These are phyloP conservation scores for Pelvicachromis taeniatus DNA, from an alignment of 2,113 vertebrate genomes.

Conservation along the genomic window DNA sequence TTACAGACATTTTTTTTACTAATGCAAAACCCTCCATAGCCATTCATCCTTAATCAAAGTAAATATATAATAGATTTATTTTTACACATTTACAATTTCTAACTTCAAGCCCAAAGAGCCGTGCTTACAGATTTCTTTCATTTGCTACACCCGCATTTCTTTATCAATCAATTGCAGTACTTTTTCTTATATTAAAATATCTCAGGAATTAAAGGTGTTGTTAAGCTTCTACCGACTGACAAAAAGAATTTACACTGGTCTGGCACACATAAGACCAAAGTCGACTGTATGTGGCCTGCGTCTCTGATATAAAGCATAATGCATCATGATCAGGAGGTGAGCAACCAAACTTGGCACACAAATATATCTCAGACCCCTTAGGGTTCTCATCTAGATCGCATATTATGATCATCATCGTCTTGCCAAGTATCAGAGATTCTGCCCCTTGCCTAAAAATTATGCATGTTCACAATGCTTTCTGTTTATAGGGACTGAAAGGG, in stretches of 20 bases:
- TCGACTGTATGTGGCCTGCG: background rate
- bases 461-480: background rate
- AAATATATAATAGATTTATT: fast-evolving
- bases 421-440: background rate
- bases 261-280: background rate
- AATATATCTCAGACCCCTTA: fast-evolving
- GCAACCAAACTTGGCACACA: background rate
- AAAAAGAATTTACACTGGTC: background rate
- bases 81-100: background rate
- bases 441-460: background rate
- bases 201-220: background rate
- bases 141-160: background rate
- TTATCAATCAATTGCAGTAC: background rate
- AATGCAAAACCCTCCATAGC: background rate
- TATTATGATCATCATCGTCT: background rate
- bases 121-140: background rate
- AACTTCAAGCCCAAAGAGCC: background rate
- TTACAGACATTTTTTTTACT: background rate
- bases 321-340: background rate
- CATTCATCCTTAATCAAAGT: background rate
- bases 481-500: no score
- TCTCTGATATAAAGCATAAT: background rate
- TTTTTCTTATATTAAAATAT: background rate
- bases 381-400: background rate
- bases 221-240: background rate